Evolutionary conservation across 2,888 invertebrate genomes (phyloP), one percentile per base, ranked within the genome.

Genomic region (Microplitis manilae): DNA sequence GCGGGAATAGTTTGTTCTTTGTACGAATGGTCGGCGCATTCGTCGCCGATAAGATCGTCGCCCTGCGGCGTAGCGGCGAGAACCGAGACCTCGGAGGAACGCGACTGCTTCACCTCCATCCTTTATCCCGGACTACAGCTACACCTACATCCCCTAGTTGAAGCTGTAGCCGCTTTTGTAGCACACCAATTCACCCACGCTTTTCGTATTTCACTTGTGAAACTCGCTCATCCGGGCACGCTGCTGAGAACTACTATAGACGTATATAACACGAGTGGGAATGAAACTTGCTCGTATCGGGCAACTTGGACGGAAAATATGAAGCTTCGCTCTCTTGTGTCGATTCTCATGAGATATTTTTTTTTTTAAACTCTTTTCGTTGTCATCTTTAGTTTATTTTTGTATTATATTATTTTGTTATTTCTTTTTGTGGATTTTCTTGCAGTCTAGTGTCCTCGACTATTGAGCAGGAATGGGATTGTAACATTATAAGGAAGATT

Each of bases 11-110:
- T 30, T 20, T 77, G 62, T 77, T 77, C 78, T 79, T 78, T 76
- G 79, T 60, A 77, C 77, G 76, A 77, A 68, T 74, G 77, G 74
- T 76, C 74, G 77, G 77, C 78, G 76, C 77, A 76, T 81, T 80
- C 74, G 76, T 81, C 77, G 77, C 73, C 79, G 82, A 82, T 81
- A 81, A 79, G 76, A 81, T 82, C 80, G 50, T 80, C 77, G 72
- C 68, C 79, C 79, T 73, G 30, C 30, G 30, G 4, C 30, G 30
- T 30, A 30, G 64, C 65, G 76, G 75, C 76, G 72, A 50, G 72
- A 62, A 68, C 73, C 41, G 70, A 80, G 76, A 72, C 76, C 79
- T 75, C 74, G 59, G 69, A 76, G 76, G 73, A 50, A 70, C 64
- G 30, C 69, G 73, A 72, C 50, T 50, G 50, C 4, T 50, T 50